A percentile compares a stretch with the other conserved stretches of the same genome.
Evolutionary conservation across 2,113 vertebrate species (phyloP).

Genomic region (Passerina amoena): DNA sequence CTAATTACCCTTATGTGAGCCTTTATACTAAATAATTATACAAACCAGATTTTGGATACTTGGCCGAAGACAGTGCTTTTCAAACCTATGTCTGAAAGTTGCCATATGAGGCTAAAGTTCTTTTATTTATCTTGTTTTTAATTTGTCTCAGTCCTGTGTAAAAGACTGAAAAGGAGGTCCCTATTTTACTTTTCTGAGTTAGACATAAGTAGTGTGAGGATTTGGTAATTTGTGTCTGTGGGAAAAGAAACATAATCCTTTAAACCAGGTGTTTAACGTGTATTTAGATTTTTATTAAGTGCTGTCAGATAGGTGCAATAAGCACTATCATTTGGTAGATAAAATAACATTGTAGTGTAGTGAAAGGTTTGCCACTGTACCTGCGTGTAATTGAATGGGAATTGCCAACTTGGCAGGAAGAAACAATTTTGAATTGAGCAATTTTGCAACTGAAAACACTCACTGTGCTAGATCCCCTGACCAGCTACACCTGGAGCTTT

Average conservation of each 20-base stretch:
- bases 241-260: not conserved
- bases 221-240: not conserved
- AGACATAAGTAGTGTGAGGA: not conserved
- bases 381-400: not conserved
- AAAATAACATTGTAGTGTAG: not conserved
- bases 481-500: constrained; percentile 4
- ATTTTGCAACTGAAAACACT: not conserved
- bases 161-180: not conserved
- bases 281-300: not conserved
- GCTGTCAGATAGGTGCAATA: not conserved
- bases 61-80: not conserved
- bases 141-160: not conserved
- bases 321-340: not conserved
- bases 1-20: not conserved
- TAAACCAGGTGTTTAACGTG: not conserved
- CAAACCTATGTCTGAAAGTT: not conserved
- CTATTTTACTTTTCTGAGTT: not conserved
- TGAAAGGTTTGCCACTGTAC: not conserved
- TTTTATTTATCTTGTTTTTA: not conserved
- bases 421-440: constrained; percentile 1
- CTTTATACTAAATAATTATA: not conserved
- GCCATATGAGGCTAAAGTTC: not conserved
- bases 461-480: not conserved
- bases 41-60: not conserved
- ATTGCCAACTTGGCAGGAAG: not conserved